phyloP scores from a whole-genome alignment of 2,113 vertebrate genomes.

The Istiophorus platypterus region DNA sequence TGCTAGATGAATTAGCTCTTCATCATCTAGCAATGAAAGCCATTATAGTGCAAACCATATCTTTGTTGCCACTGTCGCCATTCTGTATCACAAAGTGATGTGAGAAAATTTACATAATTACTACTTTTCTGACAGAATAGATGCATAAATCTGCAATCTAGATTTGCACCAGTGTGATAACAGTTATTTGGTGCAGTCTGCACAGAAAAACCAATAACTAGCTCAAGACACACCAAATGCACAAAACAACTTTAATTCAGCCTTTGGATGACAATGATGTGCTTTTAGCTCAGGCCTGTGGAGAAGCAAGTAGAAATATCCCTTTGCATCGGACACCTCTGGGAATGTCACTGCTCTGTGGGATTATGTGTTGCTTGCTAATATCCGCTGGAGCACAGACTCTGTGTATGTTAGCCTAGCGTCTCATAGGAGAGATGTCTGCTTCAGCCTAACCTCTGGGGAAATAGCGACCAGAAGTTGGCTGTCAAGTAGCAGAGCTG shows the following conservation, averaged over 20 bases:
- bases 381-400: constrained; percentile 60
- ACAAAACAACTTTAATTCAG: constrained; percentile 32
- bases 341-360: constrained; percentile 57
- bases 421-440: constrained; percentile 66
- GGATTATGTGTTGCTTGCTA: constrained; percentile 51
- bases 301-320: constrained; percentile 48
- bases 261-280: constrained; percentile 37
- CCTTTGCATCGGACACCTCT: constrained; percentile 63
- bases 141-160: constrained; percentile 33
- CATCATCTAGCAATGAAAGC: constrained; percentile 9
- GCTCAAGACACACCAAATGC: constrained; percentile 15
- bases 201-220: constrained; percentile 21
- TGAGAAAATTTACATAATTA: constrained; percentile 48
- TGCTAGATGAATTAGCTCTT: constrained; percentile 10
- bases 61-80: constrained; percentile 25
- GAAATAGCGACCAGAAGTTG: constrained; percentile 75
- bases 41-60: constrained; percentile 11
- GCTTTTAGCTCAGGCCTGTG: constrained; percentile 46
- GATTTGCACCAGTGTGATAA: constrained; percentile 21
- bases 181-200: constrained; percentile 13
- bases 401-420: constrained; percentile 51
- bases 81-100: constrained; percentile 20
- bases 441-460: constrained; percentile 66
- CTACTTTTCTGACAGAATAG: constrained; percentile 43
- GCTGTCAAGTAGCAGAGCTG: constrained; percentile 71